These are phyloP conservation scores for Stegodyphus mimosarum DNA, from an alignment of 1,140 invertebrate genomes.

Conservation along the genomic window DNA sequence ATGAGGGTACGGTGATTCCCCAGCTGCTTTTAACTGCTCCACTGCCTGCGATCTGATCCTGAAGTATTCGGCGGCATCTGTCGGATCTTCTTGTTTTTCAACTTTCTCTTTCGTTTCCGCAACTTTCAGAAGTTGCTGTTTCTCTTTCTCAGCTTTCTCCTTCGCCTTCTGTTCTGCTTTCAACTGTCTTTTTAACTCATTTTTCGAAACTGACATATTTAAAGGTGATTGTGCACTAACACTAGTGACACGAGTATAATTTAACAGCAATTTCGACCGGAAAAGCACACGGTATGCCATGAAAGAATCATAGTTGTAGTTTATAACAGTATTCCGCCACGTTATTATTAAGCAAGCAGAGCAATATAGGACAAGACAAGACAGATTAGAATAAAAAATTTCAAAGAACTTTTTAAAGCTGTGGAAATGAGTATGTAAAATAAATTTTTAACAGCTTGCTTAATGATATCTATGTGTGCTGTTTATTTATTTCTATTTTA, in stretches of 20 bases:
- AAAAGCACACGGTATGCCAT: slow-evolving; percentile 39
- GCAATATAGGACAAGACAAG: no score
- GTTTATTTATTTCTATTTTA: no score
- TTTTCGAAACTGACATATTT: slow-evolving; percentile 68
- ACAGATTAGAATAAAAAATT: no score
- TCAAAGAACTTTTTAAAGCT: no score
- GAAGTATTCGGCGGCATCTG: slow-evolving; percentile 91
- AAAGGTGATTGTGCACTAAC: not conserved
- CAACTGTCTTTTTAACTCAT: slow-evolving; percentile 89
- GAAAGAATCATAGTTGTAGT: not conserved
- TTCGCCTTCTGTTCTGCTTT: slow-evolving; percentile 94
- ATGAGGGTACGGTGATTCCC: slow-evolving; percentile 94
- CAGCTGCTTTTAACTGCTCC: slow-evolving; percentile 80
- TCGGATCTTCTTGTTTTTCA: slow-evolving; percentile 79
- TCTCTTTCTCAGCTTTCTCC: slow-evolving; percentile 88
- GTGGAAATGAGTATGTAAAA: no score
- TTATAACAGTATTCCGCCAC: no score
- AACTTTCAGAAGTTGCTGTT: slow-evolving; percentile 37
- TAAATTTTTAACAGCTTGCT: no score
- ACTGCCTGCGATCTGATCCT: slow-evolving; percentile 83
- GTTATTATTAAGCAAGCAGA: no score
- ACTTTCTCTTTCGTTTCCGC: slow-evolving; percentile 61
- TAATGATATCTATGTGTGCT: no score
- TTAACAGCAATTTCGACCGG: not conserved
- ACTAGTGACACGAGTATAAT: not conserved